A percentile compares a stretch with the other conserved stretches of the same genome.
phyloP scores from a whole-genome alignment of 1,140 invertebrate species.

The Medauroidea extradentata region DNA sequence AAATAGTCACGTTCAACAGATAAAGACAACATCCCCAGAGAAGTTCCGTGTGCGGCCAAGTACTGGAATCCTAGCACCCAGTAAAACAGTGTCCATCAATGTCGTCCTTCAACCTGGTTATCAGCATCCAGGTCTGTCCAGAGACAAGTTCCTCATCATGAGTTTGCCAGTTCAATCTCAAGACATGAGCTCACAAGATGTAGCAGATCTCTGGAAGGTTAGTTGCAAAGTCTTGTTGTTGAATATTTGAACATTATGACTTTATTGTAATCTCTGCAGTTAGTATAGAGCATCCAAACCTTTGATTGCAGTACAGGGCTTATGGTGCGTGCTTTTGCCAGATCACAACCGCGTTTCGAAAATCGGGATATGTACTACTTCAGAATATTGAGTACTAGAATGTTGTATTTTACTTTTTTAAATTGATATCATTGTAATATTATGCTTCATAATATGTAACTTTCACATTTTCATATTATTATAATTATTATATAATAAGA shows the following conservation, averaged over 20 bases:
- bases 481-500: neutral
- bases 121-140: constrained; percentile 48
- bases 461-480: neutral
- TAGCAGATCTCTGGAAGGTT: constrained; percentile 61
- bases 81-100: constrained; percentile 46
- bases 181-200: constrained; percentile 44
- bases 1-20: no score
- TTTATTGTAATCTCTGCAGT: neutral
- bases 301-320: no score
- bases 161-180: constrained; percentile 52
- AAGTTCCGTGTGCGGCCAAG: constrained; percentile 88
- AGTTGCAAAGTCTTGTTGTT: neutral
- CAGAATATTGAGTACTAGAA: no score
- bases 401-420: no score
- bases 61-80: constrained; percentile 63
- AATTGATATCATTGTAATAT: neutral
- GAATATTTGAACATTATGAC: neutral
- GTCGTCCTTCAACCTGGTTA: constrained; percentile 53
- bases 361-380: neutral
- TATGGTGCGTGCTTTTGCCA: no score
- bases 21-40: constrained; percentile 78
- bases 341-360: no score
- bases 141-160: constrained; percentile 69
- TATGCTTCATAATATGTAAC: neutral
- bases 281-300: neutral